A percentile compares a stretch with the other conserved stretches of the same genome.
These are phyloP conservation scores for Acanthococcus lagerstroemiae DNA, from an alignment of 2,888 invertebrate species.

Conservation along the genomic window DNA sequence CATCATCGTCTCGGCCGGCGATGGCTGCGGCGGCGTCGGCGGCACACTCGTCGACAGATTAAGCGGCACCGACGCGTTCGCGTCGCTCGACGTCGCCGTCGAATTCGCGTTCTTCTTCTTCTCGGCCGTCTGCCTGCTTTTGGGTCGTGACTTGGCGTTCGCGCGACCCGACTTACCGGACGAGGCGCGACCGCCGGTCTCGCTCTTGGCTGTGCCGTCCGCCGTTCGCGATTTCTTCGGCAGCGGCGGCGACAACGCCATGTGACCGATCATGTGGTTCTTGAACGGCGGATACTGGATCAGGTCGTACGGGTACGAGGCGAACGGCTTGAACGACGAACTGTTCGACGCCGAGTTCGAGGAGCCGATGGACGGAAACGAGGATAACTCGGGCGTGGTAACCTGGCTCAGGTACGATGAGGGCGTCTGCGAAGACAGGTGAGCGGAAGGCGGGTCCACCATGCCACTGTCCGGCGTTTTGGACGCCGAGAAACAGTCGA, in stretches of 20 bases:
- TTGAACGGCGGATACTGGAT: conserved; percentile 15
- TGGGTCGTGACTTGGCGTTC: background rate
- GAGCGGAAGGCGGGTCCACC: conserved; percentile 4
- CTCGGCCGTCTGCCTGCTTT: background rate
- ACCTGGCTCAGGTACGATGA: conserved; percentile 6
- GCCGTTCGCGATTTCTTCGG: background rate
- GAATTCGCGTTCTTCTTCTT: background rate
- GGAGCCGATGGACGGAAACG: background rate
- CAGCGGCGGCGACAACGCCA: background rate
- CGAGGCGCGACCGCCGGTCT: background rate
- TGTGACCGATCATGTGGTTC: background rate
- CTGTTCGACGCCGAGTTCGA: background rate
- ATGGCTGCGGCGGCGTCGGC: background rate
- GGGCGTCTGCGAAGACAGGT: background rate
- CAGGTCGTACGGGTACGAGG: conserved; percentile 15
- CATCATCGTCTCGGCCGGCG: background rate
- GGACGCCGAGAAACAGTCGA: conserved; percentile 2
- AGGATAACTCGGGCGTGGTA: background rate
- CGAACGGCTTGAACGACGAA: conserved; percentile 8
- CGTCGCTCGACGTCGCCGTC: background rate
- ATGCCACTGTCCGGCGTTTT: conserved; percentile 6
- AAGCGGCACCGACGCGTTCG: background rate
- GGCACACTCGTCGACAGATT: conserved; percentile 5
- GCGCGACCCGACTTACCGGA: background rate
- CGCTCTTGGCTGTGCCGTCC: background rate